A percentile compares a stretch with the other conserved stretches of the same genome.
Evolutionary conservation across 1,140 invertebrate genomes (phyloP).

Genomic region (Oryzaephilus surinamensis): DNA sequence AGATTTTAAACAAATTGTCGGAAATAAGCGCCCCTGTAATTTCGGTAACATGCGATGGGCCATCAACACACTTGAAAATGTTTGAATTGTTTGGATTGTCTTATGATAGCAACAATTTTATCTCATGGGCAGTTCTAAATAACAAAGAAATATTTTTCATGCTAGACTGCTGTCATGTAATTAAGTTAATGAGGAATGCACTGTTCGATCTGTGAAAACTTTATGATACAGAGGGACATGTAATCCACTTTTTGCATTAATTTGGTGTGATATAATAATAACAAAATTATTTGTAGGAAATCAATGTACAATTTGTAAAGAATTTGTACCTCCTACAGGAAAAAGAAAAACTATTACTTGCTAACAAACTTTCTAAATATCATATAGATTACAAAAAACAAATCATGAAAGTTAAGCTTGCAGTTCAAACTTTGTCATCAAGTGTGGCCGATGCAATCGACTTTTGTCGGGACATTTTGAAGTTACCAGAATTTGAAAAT

Average conservation of each 20-base stretch:
- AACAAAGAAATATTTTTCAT: constrained; percentile 8
- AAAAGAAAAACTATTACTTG: constrained; percentile 15
- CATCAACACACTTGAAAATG: constrained; percentile 19
- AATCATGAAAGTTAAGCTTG: constrained; percentile 28
- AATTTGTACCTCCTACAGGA: constrained; percentile 15
- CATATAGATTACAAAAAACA: constrained; percentile 23
- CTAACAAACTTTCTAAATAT: constrained; percentile 20
- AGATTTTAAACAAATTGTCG: too few species aligned
- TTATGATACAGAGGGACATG: constrained; percentile 14
- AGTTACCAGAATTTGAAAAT: constrained; percentile 2
- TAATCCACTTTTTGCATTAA: constrained; percentile 8
- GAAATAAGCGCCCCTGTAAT: too few species aligned
- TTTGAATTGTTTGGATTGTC: constrained; percentile 20
- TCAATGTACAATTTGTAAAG: constrained; percentile 12
- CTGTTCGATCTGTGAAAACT: constrained; percentile 14
- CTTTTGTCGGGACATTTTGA: constrained; percentile 4
- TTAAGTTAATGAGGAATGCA: constrained; percentile 13
- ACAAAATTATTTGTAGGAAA: constrained; percentile 1
- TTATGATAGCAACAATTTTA: constrained; percentile 19
- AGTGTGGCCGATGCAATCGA: constrained; percentile 8
- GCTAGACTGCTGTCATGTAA: constrained; percentile 12
- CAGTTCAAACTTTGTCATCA: constrained; percentile 20
- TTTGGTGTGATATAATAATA: constrained; percentile 2
- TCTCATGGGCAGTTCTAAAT: constrained; percentile 9
- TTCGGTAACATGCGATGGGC: constrained; percentile 22